Conservation (phyloP, 2,797 vertebrate genomes). For the Atherinosoma microstoma region DNA sequence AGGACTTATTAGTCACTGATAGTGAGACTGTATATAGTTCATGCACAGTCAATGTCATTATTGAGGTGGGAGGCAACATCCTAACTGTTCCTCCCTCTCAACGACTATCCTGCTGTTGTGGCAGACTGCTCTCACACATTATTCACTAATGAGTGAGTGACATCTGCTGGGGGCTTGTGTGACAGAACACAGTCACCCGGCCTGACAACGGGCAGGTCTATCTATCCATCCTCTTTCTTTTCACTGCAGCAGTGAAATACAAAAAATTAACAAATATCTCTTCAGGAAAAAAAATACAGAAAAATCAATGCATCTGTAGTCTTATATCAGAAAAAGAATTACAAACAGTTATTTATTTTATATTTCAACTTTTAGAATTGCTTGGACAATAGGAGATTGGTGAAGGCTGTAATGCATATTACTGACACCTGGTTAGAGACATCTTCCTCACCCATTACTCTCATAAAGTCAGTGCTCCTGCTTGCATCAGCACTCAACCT, state of each 20-base stretch:
- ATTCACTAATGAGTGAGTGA: slow-evolving; percentile 85
- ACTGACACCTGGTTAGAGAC: slow-evolving; percentile 53
- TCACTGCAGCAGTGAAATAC: slow-evolving; percentile 3
- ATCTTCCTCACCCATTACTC: slow-evolving; percentile 36
- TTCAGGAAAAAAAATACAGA: not conserved
- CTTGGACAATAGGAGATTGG: slow-evolving; percentile 3
- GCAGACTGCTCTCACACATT: slow-evolving; percentile 45
- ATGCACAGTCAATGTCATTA: slow-evolving; percentile 3
- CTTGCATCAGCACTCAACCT: slow-evolving; percentile 74
- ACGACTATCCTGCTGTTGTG: slow-evolving; percentile 20
- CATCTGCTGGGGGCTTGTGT: slow-evolving; percentile 82
- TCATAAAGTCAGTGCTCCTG: slow-evolving; percentile 70
- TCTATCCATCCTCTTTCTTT: slow-evolving; percentile 16
- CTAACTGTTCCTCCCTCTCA: slow-evolving; percentile 12
- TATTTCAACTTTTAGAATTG: not conserved
- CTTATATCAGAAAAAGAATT: not conserved
- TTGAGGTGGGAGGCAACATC: slow-evolving; percentile 16
- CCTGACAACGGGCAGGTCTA: slow-evolving; percentile 42
- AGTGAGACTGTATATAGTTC: not conserved
- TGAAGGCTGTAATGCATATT: slow-evolving; percentile 44
- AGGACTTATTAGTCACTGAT: not conserved
- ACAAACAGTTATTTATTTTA: not conserved
- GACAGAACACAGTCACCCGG: slow-evolving; percentile 61
- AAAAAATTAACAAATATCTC: not conserved
- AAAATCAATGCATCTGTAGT: not conserved